These are phyloP conservation scores for Pogonognathellus flavescens DNA, from an alignment of 1,140 invertebrate genomes.

Conservation along the genomic window DNA sequence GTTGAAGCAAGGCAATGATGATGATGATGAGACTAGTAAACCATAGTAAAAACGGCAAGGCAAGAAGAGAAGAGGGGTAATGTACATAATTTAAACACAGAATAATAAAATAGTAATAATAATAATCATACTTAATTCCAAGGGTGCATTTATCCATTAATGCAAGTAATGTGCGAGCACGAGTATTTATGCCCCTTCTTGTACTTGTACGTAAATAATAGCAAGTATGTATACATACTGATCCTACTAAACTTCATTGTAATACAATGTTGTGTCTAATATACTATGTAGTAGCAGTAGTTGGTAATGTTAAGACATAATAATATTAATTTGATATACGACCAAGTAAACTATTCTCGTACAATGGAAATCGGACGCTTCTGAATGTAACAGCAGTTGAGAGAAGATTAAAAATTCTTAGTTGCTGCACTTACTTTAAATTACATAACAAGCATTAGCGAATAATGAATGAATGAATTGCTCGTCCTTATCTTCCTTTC, in stretches of 20 bases:
- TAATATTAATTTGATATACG: slow-evolving; percentile 3
- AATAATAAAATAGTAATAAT: slow-evolving; percentile 39
- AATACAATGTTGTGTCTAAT: background rate
- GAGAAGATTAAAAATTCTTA: background rate
- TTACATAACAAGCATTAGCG: background rate
- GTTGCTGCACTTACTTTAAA: background rate
- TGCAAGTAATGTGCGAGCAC: slow-evolving; percentile 14
- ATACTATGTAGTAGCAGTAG: background rate
- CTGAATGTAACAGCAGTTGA: slow-evolving; percentile 12
- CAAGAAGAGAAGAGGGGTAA: background rate
- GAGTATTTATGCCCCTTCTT: slow-evolving; percentile 27
- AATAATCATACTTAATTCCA: background rate
- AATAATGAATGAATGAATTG: slow-evolving; percentile 35
- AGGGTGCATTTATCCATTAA: slow-evolving; percentile 27
- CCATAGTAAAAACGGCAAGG: background rate
- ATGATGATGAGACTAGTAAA: too few relatives aligned
- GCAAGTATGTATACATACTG: too few relatives aligned
- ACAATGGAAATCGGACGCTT: slow-evolving; percentile 31
- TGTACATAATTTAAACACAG: slow-evolving; percentile 17
- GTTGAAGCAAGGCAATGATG: background rate
- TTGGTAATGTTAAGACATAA: background rate
- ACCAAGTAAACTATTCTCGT: background rate
- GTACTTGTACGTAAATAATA: background rate
- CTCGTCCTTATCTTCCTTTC: background rate
- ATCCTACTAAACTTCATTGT: slow-evolving; percentile 18